Conservation (phyloP, 2,888 invertebrate species). For the Epinotia ramella region DNA sequence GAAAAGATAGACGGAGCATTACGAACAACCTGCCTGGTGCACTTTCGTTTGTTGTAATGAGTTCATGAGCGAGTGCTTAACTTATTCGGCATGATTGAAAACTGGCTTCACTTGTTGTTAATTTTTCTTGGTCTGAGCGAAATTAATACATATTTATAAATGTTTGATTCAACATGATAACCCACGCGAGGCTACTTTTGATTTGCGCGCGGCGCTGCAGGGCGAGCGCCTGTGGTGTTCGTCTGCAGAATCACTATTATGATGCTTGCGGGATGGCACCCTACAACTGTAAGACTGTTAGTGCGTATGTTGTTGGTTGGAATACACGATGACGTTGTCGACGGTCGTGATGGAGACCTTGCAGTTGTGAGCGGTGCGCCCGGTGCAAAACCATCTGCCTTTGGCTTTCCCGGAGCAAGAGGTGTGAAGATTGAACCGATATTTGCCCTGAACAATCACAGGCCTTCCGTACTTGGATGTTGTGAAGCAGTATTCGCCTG, state of each 20-base stretch:
- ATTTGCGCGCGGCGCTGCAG: background rate
- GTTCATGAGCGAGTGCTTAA: too few species aligned
- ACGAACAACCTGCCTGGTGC: too few species aligned
- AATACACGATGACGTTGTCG: slow-evolving; percentile 18
- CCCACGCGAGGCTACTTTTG: background rate
- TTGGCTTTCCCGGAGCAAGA: slow-evolving; percentile 19
- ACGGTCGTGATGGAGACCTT: slow-evolving; percentile 24
- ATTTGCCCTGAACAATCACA: slow-evolving; percentile 20
- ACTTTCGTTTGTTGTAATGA: too few species aligned
- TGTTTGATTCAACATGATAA: background rate
- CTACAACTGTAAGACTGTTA: background rate
- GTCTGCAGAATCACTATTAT: background rate
- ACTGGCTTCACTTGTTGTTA: too few species aligned
- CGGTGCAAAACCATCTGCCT: slow-evolving; percentile 27
- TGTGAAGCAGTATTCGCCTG: slow-evolving; percentile 8
- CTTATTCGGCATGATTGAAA: too few species aligned
- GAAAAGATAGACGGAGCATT: too few species aligned
- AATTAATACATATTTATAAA: background rate
- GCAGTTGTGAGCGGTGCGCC: slow-evolving; percentile 9
- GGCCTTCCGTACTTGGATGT: slow-evolving; percentile 26
- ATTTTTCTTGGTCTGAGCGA: too few species aligned
- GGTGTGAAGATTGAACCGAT: slow-evolving; percentile 28
- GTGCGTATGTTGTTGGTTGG: slow-evolving; percentile 15
- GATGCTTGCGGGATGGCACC: background rate
- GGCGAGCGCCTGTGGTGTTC: too few species aligned